phyloP scores from a whole-genome alignment of 2,797 vertebrate genomes.

The Gadopsis marmoratus region DNA sequence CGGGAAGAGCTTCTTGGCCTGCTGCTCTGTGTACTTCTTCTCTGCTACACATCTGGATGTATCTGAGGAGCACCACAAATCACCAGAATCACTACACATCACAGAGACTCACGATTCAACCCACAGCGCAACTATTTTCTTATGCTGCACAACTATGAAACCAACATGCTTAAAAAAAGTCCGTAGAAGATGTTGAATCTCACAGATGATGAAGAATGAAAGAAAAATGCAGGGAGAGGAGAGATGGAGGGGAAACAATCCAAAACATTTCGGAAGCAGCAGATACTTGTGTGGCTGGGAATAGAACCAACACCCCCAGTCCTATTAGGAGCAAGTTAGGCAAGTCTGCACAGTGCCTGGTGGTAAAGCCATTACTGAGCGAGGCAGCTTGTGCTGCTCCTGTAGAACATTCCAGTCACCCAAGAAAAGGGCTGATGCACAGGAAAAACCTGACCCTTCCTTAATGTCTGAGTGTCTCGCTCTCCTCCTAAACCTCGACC shows the following conservation, averaged over 20 bases:
- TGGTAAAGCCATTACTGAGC: slow-evolving; percentile 84
- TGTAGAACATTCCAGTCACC: slow-evolving; percentile 81
- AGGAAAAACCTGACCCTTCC: slow-evolving; percentile 77
- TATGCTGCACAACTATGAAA: slow-evolving; percentile 54
- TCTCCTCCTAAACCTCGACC: slow-evolving; percentile 51
- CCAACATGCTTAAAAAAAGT: slow-evolving; percentile 55
- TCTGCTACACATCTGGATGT: slow-evolving; percentile 97
- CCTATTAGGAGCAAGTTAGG: slow-evolving; percentile 73
- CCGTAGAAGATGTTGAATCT: slow-evolving; percentile 58
- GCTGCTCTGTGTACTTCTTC: slow-evolving; percentile 98
- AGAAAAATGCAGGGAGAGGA: slow-evolving; percentile 46
- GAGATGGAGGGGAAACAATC: slow-evolving; percentile 67
- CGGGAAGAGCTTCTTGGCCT: slow-evolving; percentile 95
- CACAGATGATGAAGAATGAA: slow-evolving; percentile 60
- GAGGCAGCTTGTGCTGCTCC: slow-evolving; percentile 69
- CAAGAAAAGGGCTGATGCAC: slow-evolving; percentile 83
- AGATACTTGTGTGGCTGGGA: slow-evolving; percentile 81
- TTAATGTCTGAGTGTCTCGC: slow-evolving; percentile 62
- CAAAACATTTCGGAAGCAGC: slow-evolving; percentile 81
- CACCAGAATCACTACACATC: slow-evolving; percentile 70
- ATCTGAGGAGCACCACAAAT: slow-evolving; percentile 85
- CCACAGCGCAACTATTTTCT: slow-evolving; percentile 62
- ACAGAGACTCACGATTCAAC: slow-evolving; percentile 54
- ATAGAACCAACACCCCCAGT: slow-evolving; percentile 78
- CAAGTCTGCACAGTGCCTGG: slow-evolving; percentile 72